Evolutionary conservation across 2,113 vertebrate species (phyloP).

Genomic region (Mixornis gularis): DNA sequence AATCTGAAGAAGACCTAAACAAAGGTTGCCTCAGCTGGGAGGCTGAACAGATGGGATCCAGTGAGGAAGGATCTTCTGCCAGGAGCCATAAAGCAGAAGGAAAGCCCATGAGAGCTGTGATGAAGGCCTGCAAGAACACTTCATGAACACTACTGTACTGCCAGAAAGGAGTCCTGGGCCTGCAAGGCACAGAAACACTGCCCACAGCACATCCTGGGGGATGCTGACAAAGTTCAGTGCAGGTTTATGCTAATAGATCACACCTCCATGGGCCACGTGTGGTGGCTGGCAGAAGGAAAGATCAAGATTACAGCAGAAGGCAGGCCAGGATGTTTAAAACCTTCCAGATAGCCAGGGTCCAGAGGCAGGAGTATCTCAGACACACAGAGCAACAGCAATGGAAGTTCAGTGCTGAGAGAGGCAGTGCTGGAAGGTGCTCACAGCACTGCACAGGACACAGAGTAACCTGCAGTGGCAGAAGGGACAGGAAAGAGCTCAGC

Average conservation of each 20-base stretch:
- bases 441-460: neutral
- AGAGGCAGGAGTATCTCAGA: neutral
- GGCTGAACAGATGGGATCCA: neutral
- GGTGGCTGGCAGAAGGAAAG: neutral
- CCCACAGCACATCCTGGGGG: neutral
- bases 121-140: neutral
- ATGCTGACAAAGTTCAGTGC: neutral
- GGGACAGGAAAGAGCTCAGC: neutral
- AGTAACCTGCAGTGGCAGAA: neutral
- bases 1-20: neutral
- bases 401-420: neutral
- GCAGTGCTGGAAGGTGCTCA: neutral
- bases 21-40: neutral
- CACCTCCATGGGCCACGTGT: neutral
- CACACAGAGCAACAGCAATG: neutral
- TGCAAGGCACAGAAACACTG: neutral
- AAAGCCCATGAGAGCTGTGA: neutral
- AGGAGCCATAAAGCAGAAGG: neutral
- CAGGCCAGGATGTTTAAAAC: neutral
- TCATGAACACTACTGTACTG: neutral
- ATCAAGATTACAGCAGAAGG: neutral
- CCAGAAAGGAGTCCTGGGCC: neutral
- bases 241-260: neutral
- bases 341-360: accelerated
- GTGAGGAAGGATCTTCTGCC: neutral